Percentiles rank a stretch among this genome's conserved stretches.
phyloP scores from a whole-genome alignment of 2,797 vertebrate species.

The Pterois miles region DNA sequence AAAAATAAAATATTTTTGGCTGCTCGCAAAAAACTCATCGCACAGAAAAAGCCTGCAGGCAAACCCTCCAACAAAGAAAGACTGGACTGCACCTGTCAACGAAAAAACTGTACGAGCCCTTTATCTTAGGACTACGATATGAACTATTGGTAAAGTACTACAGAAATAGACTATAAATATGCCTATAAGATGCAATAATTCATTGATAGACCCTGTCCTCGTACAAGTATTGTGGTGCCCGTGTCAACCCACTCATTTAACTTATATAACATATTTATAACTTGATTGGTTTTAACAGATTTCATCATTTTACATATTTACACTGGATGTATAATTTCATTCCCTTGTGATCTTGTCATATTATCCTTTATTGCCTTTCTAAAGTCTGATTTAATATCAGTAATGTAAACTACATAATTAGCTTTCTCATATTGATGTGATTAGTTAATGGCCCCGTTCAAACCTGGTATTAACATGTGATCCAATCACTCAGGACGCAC shows the following conservation, averaged over 20 bases:
- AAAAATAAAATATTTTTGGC: background rate
- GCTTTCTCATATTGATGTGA: background rate
- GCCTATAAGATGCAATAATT: fast-evolving
- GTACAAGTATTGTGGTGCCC: background rate
- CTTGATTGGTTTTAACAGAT: background rate
- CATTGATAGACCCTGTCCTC: background rate
- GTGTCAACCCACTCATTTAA: background rate
- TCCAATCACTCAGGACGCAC: too few species aligned
- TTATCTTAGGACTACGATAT: background rate
- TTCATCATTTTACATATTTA: background rate
- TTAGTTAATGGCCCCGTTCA: too few species aligned
- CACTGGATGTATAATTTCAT: background rate
- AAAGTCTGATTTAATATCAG: background rate
- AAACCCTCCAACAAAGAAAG: background rate
- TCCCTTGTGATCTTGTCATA: background rate
- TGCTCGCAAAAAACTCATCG: background rate
- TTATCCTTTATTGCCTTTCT: background rate
- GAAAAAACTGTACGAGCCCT: background rate
- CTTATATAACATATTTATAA: background rate
- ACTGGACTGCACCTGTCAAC: background rate
- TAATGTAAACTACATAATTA: background rate
- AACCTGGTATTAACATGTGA: too few species aligned
- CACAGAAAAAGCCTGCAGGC: background rate
- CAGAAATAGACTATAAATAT: background rate
- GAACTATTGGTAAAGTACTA: background rate